Conservation (phyloP, 2,113 vertebrate species). For the Anarhynchus alexandrinus region DNA sequence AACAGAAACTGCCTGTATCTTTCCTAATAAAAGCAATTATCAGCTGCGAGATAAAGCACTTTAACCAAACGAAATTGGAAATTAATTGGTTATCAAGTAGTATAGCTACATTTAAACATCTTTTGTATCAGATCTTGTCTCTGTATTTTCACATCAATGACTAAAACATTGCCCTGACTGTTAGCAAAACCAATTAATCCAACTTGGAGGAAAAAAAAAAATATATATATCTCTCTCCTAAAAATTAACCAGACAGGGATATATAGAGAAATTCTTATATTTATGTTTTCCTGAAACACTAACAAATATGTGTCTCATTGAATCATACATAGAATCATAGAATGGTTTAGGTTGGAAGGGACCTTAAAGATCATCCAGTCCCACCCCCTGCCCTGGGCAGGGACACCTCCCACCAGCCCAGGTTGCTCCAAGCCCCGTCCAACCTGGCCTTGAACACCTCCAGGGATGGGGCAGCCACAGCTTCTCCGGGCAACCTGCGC, state of each 20-base stretch:
- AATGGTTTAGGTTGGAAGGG: background rate
- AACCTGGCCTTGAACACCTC: background rate
- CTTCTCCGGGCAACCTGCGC: background rate
- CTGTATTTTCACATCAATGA: background rate
- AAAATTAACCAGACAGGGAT: background rate
- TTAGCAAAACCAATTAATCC: background rate
- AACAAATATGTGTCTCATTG: background rate
- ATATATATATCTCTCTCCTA: background rate
- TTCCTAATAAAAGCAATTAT: background rate
- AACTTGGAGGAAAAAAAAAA: background rate
- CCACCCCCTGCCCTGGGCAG: background rate
- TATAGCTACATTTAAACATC: background rate
- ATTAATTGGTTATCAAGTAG: background rate
- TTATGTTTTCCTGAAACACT: background rate
- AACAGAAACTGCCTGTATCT: background rate
- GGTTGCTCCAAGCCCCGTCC: rapidly evolving
- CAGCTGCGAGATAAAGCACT: background rate
- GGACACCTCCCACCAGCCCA: background rate
- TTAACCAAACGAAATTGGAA: background rate
- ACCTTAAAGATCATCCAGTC: rapidly evolving
- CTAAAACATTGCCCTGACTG: background rate
- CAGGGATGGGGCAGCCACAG: background rate
- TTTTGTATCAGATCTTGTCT: background rate
- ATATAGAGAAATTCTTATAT: background rate
- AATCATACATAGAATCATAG: background rate